Evolutionary conservation across 2,888 invertebrate species (phyloP).

Genomic region (Schizotus pectinicornis): DNA sequence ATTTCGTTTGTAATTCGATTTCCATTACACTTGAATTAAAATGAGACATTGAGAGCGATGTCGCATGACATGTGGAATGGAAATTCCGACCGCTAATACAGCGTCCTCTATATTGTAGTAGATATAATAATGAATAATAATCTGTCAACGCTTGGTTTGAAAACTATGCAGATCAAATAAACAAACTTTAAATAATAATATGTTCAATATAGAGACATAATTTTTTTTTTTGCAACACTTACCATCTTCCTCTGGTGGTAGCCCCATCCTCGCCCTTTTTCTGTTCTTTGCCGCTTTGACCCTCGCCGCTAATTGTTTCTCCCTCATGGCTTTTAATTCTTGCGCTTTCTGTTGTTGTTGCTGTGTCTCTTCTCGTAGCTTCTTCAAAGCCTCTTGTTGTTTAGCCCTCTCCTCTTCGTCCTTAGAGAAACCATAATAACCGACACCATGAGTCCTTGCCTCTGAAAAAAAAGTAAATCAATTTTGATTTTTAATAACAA

Average conservation of each 20-base stretch:
- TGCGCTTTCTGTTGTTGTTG: conserved; percentile 70
- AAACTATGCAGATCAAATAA: too few species aligned
- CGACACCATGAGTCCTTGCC: conserved; percentile 90
- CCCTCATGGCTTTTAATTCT: conserved; percentile 66
- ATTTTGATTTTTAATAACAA: background rate
- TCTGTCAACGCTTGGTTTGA: too few species aligned
- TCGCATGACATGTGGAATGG: too few species aligned
- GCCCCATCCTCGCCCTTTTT: conserved; percentile 74
- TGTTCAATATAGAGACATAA: too few species aligned
- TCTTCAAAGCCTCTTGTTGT: conserved; percentile 81
- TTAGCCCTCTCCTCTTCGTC: conserved; percentile 79
- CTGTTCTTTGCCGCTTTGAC: conserved; percentile 76
- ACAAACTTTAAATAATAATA: too few species aligned
- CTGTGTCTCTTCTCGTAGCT: conserved; percentile 73
- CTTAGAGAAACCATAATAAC: conserved; percentile 89
- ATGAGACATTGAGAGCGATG: too few species aligned
- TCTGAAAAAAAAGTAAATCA: conserved; percentile 62
- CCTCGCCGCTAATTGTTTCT: conserved; percentile 72
- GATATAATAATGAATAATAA: too few species aligned
- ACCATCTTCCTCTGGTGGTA: conserved; percentile 71
- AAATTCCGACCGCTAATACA: too few species aligned
- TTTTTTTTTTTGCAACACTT: too few species aligned
- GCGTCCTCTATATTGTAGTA: too few species aligned
- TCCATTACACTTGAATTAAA: too few species aligned
- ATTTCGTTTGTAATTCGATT: too few species aligned